Base-by-base conservation (phyloP, 2,888 invertebrate genomes). In the Gastrophysa polygoni region DNA sequence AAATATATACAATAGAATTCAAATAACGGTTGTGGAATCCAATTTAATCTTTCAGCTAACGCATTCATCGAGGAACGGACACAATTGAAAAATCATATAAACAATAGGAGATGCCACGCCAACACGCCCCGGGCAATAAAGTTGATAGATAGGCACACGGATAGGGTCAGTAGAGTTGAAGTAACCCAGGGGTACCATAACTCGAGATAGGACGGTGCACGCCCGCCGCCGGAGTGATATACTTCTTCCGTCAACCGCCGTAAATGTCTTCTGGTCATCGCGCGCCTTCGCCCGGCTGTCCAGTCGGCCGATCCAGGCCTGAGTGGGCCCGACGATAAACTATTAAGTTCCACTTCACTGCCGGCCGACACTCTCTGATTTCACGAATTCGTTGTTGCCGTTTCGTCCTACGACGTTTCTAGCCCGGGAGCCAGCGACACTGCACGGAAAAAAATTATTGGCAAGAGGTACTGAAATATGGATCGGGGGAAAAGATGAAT, bases 251-350 rank as follows among this genome's bases (percentile, higher is more conserved):
- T 79, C 79, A 80, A 79, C 78, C 75, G 76, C 75, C 75, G 77
- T 78, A 79, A 79, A 80, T 79, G 79, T 79, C 79, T 79, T 80
- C 78, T 80, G 80, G 80, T 79, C 79, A 80, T 80, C 80, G 72
- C 72, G 69, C 68, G 68, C 64, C 51, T 29, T 51, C 56, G 44
- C 47, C 66, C 69, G 68, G 64, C 61, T 69, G 68, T 66, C 63
- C 66, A 38, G 38, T n/a, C 63, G 48, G 50, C 56, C 8, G 47
- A n/a, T n/a, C n/a, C 32, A 32, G 59, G 51, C 24, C 28, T 21
- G 28, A 38, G 24, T 52, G 38, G 51, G 51, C 51, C 56, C 28
- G 52, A 48, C 61, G 24, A 52, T 52, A 57, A 52, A 51, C 72
- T 71, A 71, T 74, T 73, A 72, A 66, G 76, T 74, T 75, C 72